Evolutionary conservation across 2,888 invertebrate genomes (phyloP).

Genomic region (Euspilapteryx auroguttella): DNA sequence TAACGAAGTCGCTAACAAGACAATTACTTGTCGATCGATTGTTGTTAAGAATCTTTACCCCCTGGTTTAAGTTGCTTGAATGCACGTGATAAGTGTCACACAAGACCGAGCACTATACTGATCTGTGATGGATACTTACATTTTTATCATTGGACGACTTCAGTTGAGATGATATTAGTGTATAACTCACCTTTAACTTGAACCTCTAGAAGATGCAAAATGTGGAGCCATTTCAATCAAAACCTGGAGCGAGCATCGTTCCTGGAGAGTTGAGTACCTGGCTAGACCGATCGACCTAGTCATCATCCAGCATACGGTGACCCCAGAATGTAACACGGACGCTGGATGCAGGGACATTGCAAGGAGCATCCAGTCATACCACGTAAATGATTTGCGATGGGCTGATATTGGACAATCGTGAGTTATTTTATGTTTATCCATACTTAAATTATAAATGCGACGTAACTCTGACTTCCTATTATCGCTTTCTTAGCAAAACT

Average conservation of each 20-base stretch:
- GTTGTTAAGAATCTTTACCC: no score
- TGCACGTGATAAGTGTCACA: no score
- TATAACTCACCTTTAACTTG: no score
- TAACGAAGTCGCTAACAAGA: no score
- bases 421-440: slow-evolving; percentile 13
- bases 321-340: slow-evolving; percentile 36
- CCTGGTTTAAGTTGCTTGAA: no score
- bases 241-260: slow-evolving; percentile 62
- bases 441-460: not conserved
- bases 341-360: slow-evolving; percentile 38
- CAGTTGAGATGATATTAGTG: no score
- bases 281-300: slow-evolving; percentile 58
- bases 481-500: no score
- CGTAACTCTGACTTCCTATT: not conserved
- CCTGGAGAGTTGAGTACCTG: slow-evolving; percentile 54
- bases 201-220: slow-evolving; percentile 6
- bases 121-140: no score
- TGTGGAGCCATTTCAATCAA: slow-evolving; percentile 49
- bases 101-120: no score
- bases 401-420: slow-evolving; percentile 63
- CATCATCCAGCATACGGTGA: slow-evolving; percentile 62
- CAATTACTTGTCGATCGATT: no score
- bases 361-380: slow-evolving; percentile 49
- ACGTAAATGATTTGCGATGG: slow-evolving; percentile 44
- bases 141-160: no score